phyloP scores from a whole-genome alignment of 2,797 vertebrate genomes.

The Bufotes viridis region DNA sequence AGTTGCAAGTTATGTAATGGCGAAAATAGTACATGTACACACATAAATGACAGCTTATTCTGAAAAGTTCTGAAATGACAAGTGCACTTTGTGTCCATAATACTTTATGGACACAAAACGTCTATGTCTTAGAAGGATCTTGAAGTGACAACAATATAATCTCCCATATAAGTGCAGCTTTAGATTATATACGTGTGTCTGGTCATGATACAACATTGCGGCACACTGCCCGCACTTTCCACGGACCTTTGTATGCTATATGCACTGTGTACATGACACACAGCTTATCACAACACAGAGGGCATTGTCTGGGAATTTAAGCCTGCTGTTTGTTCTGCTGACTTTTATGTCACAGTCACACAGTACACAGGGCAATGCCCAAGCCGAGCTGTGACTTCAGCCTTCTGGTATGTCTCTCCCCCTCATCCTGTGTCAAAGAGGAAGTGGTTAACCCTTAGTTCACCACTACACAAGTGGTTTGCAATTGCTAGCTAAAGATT shows the following conservation, averaged over 20 bases:
- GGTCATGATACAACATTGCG: not conserved
- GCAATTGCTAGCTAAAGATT: not conserved
- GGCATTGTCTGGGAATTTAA: constrained; percentile 54
- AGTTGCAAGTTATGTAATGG: too few relatives aligned
- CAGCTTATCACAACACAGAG: constrained; percentile 51
- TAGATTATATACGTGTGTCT: not conserved
- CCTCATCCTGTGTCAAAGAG: constrained; percentile 53
- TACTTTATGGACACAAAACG: too few relatives aligned
- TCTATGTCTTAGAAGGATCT: too few relatives aligned
- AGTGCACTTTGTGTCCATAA: too few relatives aligned
- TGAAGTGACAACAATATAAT: not conserved
- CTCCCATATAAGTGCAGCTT: not conserved
- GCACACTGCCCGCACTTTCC: not conserved
- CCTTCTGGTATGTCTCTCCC: constrained; percentile 59
- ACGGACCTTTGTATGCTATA: not conserved
- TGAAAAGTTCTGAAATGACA: too few relatives aligned
- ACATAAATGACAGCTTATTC: too few relatives aligned
- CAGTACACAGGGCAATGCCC: constrained; percentile 59
- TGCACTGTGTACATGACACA: constrained; percentile 34
- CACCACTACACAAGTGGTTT: not conserved
- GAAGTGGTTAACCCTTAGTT: constrained; percentile 34
- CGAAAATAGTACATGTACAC: too few relatives aligned
- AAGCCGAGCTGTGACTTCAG: constrained; percentile 54
- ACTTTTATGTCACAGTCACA: constrained; percentile 56
- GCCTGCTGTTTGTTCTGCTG: constrained; percentile 53